Conservation (phyloP, 1,140 invertebrate species). For the Cataglyphis hispanica region DNA sequence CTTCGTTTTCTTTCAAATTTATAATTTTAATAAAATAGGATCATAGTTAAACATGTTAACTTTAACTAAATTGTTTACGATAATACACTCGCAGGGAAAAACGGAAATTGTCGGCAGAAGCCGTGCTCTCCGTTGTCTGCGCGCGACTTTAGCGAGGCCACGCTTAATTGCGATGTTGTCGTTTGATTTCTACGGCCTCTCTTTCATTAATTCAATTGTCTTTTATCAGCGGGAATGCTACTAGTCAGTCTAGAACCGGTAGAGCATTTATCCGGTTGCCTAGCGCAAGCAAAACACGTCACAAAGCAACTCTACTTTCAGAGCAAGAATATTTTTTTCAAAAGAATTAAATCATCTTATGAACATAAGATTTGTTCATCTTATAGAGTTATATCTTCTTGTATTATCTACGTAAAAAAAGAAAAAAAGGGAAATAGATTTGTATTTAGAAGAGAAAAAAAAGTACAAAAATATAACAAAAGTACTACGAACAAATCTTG, state of each 20-base stretch:
- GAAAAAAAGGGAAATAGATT: neutral
- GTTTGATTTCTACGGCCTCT: slow-evolving; percentile 76
- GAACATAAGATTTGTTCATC: neutral
- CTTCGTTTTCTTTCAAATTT: neutral
- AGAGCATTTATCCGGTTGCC: slow-evolving; percentile 69
- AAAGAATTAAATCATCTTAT: neutral
- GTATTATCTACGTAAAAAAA: too few relatives aligned
- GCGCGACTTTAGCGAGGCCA: slow-evolving; percentile 58
- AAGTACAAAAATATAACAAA: neutral
- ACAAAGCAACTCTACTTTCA: neutral
- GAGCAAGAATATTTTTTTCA: neutral
- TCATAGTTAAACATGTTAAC: slow-evolving; percentile 12
- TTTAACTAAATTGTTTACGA: slow-evolving; percentile 15
- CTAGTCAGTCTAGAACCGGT: slow-evolving; percentile 17
- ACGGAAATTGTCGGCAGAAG: slow-evolving; percentile 63
- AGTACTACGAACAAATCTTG: neutral
- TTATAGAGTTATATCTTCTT: too few relatives aligned
- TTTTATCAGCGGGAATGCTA: slow-evolving; percentile 74
- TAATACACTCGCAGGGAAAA: slow-evolving; percentile 2
- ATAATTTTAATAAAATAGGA: neutral
- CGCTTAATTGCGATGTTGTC: slow-evolving; percentile 74
- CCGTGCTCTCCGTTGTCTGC: slow-evolving; percentile 1
- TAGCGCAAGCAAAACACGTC: slow-evolving; percentile 23
- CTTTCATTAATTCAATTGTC: slow-evolving; percentile 80
- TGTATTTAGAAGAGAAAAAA: neutral